Evolutionary conservation across 2,888 invertebrate genomes (phyloP).

Genomic region (Nemurella pictetii): DNA sequence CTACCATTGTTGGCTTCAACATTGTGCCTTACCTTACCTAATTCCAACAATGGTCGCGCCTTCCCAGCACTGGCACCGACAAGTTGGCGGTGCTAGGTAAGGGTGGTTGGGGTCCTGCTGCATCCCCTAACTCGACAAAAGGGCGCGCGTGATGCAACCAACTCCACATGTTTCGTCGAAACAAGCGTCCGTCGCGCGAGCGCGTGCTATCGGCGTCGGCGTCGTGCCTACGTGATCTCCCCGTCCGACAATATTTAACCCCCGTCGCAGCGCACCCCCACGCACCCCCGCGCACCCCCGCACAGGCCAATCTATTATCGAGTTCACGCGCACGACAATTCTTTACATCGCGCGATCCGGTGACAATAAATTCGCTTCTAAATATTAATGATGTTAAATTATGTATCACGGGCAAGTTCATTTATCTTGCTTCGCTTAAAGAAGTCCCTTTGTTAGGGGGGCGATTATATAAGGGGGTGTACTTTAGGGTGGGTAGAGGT

Average conservation of each 20-base stretch:
- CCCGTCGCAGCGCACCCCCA: neutral
- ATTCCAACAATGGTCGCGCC: too few species aligned
- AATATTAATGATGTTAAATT: constrained; percentile 16
- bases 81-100: too few species aligned
- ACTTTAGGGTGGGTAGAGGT: neutral
- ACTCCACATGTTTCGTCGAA: too few species aligned
- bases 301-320: constrained; percentile 5
- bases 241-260: neutral
- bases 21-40: too few species aligned
- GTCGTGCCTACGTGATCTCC: neutral
- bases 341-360: neutral
- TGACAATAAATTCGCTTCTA: constrained; percentile 21
- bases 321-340: neutral
- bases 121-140: too few species aligned
- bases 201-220: neutral
- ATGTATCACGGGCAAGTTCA: neutral
- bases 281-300: neutral
- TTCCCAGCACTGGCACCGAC: too few species aligned
- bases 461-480: neutral
- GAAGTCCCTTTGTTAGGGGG: neutral
- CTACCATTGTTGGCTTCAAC: too few species aligned
- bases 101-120: too few species aligned
- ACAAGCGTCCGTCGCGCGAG: too few species aligned
- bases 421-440: neutral
- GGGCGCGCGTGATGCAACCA: too few species aligned